phyloP scores from a whole-genome alignment of 2,888 invertebrate species.

The Campaea margaritaria region DNA sequence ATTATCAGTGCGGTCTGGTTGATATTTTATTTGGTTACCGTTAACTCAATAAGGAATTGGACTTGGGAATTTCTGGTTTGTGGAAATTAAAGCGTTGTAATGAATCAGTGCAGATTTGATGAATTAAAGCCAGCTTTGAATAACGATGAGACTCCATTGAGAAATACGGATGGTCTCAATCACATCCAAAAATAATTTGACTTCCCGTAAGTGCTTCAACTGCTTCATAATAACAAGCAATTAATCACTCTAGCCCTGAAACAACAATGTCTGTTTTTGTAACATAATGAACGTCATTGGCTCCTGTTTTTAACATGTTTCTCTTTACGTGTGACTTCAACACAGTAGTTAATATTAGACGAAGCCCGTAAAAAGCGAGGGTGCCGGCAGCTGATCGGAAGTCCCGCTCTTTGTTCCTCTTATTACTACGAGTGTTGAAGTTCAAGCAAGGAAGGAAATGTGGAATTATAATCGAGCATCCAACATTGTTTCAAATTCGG shows the following conservation, averaged over 20 bases:
- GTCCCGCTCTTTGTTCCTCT: slow-evolving; percentile 81
- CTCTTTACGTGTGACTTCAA: slow-evolving; percentile 54
- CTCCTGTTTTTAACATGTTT: slow-evolving; percentile 49
- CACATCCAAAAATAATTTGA: slow-evolving; percentile 24
- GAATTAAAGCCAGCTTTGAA: slow-evolving; percentile 10
- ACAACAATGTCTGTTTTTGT: slow-evolving; percentile 33
- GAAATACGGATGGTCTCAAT: slow-evolving; percentile 20
- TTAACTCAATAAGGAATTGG: slow-evolving; percentile 52
- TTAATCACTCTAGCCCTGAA: slow-evolving; percentile 32
- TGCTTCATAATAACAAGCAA: slow-evolving; percentile 28
- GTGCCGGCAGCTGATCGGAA: slow-evolving; percentile 85
- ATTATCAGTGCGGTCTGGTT: slow-evolving; percentile 48
- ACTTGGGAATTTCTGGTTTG: slow-evolving; percentile 35
- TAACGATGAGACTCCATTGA: slow-evolving; percentile 14
- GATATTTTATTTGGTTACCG: slow-evolving; percentile 51
- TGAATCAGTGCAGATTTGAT: slow-evolving; percentile 3
- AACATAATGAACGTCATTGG: slow-evolving; percentile 33
- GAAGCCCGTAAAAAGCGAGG: slow-evolving; percentile 79
- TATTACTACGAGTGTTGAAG: slow-evolving; percentile 69
- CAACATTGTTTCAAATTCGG: slow-evolving; percentile 28
- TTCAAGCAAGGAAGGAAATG: slow-evolving; percentile 73
- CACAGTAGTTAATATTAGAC: slow-evolving; percentile 73
- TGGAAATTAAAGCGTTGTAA: slow-evolving; percentile 7
- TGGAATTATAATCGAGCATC: slow-evolving; percentile 45
- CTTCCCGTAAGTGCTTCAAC: slow-evolving; percentile 20